Percentiles rank a stretch among this genome's conserved stretches.
These are phyloP conservation scores for Euzetes globulus DNA, from an alignment of 2,888 invertebrate species.

Conservation along the genomic window DNA sequence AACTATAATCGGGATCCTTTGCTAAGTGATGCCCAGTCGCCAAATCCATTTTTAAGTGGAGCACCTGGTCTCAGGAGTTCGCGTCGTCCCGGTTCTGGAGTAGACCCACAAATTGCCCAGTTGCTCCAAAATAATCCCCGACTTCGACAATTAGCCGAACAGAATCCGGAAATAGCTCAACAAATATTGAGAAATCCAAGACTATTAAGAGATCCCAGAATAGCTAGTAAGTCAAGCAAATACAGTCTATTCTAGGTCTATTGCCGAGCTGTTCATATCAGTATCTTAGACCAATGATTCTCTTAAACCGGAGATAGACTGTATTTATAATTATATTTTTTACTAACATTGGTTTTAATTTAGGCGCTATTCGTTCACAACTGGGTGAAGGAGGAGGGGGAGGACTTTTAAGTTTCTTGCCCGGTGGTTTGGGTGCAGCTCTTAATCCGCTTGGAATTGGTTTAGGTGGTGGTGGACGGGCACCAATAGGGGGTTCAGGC, in stretches of 20 bases:
- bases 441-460: slow-evolving; percentile 30
- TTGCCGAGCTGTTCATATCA: too few species aligned
- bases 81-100: not conserved
- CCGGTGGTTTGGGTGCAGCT: slow-evolving; percentile 8
- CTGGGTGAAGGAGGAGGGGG: slow-evolving; percentile 15
- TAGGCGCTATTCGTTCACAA: not conserved
- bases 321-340: not conserved
- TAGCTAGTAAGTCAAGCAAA: slow-evolving; percentile 19
- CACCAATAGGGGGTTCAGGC: not conserved
- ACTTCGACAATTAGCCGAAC: slow-evolving; percentile 27
- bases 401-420: slow-evolving; percentile 23
- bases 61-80: not conserved
- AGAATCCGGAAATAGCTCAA: slow-evolving; percentile 34
- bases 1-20: not conserved
- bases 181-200: slow-evolving; percentile 33
- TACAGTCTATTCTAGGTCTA: not conserved
- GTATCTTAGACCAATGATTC: not conserved
- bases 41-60: not conserved
- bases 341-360: not conserved
- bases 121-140: slow-evolving; percentile 31
- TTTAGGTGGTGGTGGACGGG: not conserved
- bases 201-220: slow-evolving; percentile 33
- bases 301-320: too few species aligned
- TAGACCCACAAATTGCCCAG: slow-evolving; percentile 25
- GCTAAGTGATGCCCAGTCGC: not conserved